Evolutionary conservation across 2,797 vertebrate genomes (phyloP).

Genomic region (Psittacula echo): DNA sequence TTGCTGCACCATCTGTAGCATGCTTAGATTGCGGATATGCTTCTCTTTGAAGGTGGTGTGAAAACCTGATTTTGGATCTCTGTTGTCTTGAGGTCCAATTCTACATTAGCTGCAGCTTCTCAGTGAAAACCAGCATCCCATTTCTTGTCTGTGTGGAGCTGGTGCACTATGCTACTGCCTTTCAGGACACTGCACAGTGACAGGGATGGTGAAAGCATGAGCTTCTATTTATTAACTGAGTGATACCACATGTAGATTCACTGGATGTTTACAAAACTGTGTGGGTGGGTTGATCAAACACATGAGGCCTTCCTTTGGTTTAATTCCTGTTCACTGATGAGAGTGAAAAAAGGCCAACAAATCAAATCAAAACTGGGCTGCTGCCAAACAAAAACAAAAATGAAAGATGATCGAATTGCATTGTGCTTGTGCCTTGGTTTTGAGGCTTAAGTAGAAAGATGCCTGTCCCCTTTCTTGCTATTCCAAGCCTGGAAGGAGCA

Average conservation of each 20-base stretch:
- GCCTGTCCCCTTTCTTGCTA: constrained; percentile 11
- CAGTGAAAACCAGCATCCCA: background rate
- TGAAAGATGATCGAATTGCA: background rate
- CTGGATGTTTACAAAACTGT: constrained; percentile 69
- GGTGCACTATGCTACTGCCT: background rate
- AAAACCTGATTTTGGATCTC: background rate
- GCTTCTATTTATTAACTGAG: constrained; percentile 69
- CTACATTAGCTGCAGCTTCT: constrained; percentile 22
- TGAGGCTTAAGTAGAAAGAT: background rate
- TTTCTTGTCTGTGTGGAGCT: constrained; percentile 22
- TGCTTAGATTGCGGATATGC: background rate
- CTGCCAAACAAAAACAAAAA: constrained; percentile 12
- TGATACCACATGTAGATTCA: constrained; percentile 69
- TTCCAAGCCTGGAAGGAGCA: background rate
- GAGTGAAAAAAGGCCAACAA: background rate
- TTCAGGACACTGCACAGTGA: constrained; percentile 23
- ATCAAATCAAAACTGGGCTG: constrained; percentile 16
- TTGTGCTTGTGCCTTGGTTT: background rate
- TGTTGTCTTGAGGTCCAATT: background rate
- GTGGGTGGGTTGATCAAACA: constrained; percentile 69
- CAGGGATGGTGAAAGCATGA: constrained; percentile 20
- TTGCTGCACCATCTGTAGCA: fast-evolving
- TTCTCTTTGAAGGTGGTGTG: background rate
- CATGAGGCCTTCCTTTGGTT: constrained; percentile 27
- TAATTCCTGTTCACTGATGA: constrained; percentile 65